These are phyloP conservation scores for Barnardius zonarius DNA, from an alignment of 2,113 vertebrate genomes.

Conservation along the genomic window DNA sequence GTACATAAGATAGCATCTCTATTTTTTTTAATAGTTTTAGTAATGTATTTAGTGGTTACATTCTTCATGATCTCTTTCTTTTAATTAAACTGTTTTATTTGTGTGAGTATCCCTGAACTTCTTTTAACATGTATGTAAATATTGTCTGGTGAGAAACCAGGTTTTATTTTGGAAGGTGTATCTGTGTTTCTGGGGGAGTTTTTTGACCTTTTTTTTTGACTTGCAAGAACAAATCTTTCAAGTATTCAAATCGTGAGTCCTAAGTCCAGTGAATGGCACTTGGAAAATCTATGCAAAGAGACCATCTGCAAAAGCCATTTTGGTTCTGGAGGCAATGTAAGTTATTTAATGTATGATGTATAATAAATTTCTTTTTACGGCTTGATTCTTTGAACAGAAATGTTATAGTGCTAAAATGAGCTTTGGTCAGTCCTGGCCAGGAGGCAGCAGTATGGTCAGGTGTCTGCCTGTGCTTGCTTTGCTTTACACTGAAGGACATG, in stretches of 20 bases:
- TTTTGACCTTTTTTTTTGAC: not conserved
- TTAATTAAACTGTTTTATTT: not conserved
- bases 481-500: not conserved
- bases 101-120: not conserved
- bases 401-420: not conserved
- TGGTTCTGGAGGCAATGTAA: not conserved
- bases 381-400: not conserved
- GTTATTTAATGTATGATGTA: not conserved
- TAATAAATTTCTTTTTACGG: not conserved
- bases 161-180: not conserved
- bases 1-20: not conserved
- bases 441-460: not conserved
- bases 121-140: not conserved
- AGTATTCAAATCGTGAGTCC: not conserved
- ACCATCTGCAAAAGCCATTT: not conserved
- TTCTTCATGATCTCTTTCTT: not conserved
- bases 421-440: not conserved
- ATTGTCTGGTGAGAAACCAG: not conserved
- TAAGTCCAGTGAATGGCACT: not conserved
- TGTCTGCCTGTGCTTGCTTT: not conserved
- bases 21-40: not conserved
- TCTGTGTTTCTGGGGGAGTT: not conserved
- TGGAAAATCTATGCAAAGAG: not conserved
- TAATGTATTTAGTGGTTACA: not conserved
- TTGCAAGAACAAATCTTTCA: not conserved